These are phyloP conservation scores for Lepidotrigona ventralis DNA, from an alignment of 1,140 invertebrate genomes.

Conservation along the genomic window DNA sequence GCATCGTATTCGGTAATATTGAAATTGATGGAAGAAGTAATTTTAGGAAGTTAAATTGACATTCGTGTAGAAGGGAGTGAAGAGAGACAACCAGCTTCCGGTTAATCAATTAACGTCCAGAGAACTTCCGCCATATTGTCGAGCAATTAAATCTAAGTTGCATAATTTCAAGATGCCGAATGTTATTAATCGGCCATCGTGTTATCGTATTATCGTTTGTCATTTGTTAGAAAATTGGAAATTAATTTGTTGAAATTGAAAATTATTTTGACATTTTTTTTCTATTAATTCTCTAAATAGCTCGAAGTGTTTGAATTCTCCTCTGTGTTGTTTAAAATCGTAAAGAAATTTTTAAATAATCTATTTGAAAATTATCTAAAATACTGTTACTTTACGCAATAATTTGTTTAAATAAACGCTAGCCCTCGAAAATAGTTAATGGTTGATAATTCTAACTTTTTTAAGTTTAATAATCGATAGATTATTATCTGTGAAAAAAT, in stretches of 20 bases:
- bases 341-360: too few relatives aligned
- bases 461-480: too few relatives aligned
- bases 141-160: conserved; percentile 2
- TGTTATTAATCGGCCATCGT: neutral
- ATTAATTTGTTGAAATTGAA: neutral
- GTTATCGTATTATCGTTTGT: neutral
- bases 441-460: too few relatives aligned
- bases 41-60: neutral
- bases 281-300: neutral
- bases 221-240: neutral
- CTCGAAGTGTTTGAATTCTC: neutral
- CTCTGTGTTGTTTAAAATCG: neutral
- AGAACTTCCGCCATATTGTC: neutral
- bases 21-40: neutral
- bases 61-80: neutral
- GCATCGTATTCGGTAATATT: neutral
- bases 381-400: too few relatives aligned
- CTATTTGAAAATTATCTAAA: too few relatives aligned
- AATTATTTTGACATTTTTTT: neutral
- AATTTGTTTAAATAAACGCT: too few relatives aligned
- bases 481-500: too few relatives aligned
- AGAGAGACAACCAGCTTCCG: neutral
- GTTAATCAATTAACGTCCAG: conserved; percentile 18
- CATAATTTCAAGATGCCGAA: neutral
- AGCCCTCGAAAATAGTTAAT: too few relatives aligned